Evolutionary conservation across 2,797 vertebrate species (phyloP), one percentile per base, ranked within the genome.

Genomic region (Crenichthys baileyi): DNA sequence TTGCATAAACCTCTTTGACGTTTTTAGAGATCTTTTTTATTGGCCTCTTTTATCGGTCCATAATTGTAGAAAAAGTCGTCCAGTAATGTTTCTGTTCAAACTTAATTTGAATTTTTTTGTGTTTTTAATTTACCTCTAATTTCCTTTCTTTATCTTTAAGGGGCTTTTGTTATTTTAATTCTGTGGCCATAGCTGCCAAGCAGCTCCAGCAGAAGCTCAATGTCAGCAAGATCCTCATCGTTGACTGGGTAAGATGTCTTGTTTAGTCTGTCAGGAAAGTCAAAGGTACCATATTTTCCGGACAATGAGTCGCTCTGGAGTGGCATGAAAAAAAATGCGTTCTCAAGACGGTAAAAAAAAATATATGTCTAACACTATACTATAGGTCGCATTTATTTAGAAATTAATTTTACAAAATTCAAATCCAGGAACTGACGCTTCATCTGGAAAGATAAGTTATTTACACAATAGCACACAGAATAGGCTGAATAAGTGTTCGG

Each of bases 81-180:
- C 31, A 73, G 4, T 13, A 12, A 9, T 36, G 2, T 72, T 41
- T 61, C 22, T 70, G 48, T 63, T 31, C 22, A 60, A 22, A 26
- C 22, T 60, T 18, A 53, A 36, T 44, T 41, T 60, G 58, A 73
- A 44, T 15, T 53, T 55, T 12, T 36, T 46, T 68, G 3, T 71
- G n/a, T 26, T 44, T 72, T 76, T n/a, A 75, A 75, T 63, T 44
- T 8, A 56, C 20, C 75, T 78, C 74, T 70, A 70, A 16, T 70
- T 29, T 51, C 78, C 20, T 82, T 0, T 80, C 7, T 87, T 26
- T 84, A 12, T 87, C 68, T 44, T 4, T 78, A 88, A 99, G 98
- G 97, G 98, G 98, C 4, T 99, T 99, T 88, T 99, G 98, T 89
- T 98, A 98, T 94, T 99, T 99, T 81, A 99, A 99, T 89, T 99